Evolutionary conservation across 2,113 vertebrate species (phyloP).

Genomic region (Daboia siamensis): DNA sequence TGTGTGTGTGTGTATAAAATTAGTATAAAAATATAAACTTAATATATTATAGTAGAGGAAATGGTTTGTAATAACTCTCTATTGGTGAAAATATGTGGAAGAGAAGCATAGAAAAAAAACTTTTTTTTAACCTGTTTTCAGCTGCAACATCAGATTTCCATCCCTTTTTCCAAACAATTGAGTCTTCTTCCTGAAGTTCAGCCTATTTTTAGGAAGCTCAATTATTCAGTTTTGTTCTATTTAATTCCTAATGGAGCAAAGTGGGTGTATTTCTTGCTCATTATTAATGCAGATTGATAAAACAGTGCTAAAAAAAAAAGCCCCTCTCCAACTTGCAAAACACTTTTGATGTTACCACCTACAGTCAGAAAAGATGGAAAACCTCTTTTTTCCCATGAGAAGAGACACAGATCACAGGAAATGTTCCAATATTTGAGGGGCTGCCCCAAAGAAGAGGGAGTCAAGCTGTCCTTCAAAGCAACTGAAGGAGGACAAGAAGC

Average conservation of each 20-base stretch:
- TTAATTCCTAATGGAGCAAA: neutral
- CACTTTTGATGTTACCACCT: neutral
- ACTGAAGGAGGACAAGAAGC: no score
- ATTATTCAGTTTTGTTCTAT: neutral
- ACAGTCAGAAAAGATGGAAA: neutral
- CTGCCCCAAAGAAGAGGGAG: no score
- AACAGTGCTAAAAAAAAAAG: neutral
- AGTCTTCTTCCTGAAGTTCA: neutral
- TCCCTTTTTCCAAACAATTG: neutral
- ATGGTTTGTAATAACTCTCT: no score
- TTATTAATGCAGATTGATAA: neutral
- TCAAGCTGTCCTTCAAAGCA: accelerated
- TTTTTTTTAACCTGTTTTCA: no score
- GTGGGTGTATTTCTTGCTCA: neutral
- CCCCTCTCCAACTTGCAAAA: neutral
- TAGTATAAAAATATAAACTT: no score
- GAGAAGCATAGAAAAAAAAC: no score
- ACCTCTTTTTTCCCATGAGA: neutral
- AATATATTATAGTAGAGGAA: no score
- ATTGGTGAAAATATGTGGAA: no score
- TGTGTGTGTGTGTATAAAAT: no score
- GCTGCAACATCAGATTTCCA: no score
- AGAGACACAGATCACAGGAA: neutral
- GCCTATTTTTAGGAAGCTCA: neutral
- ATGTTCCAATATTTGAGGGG: no score